Evolutionary conservation across 2,888 invertebrate genomes (phyloP), one percentile per base, ranked within the genome.

Genomic region (Sphinx pinastri): DNA sequence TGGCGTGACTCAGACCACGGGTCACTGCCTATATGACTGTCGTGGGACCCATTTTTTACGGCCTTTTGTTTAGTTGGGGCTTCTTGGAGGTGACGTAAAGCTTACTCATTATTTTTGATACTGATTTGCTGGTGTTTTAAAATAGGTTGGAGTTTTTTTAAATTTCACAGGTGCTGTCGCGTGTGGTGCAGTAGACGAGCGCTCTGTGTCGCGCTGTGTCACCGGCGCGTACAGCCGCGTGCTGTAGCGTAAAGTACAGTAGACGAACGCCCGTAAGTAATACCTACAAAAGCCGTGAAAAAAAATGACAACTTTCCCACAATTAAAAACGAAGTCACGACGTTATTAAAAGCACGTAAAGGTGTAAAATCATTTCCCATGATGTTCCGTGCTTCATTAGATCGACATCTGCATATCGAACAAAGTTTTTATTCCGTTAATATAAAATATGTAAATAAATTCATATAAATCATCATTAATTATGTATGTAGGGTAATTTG

Each of bases 31-130:
- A 71, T 73, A 78, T 83, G 86, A 84, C 83, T 82, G 72, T 76
- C 88, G 88, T 88, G 88, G 87, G 88, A 88, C 72, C 67, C 67
- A 69, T 73, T 76, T 77, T 79, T 79, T 84, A 79, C 77, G 2
- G 72, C 54, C 79, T 77, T 81, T 84, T 82, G 82, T 82, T 59
- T 52, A 38, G 38, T 45, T 60, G 69, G 69, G 69, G 69, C 69
- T 69, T 69, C 69, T 69, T 69, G 38, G 45, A 69, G 69, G 69
- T 63, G 60, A 69, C 69, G 63, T 60, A 63, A 54, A 63, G 47
- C 45, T 63, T 69, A 69, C 45, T 63, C 69, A 69, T 69, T 60
- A 68, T 59, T 68, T 68, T 68, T 68, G 52, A 59, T 51, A 52
- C 49, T 55, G 19, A 51, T 59, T 51, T 38, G 49, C 49, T 31